Evolutionary conservation across 2,113 vertebrate genomes (phyloP).

Genomic region (Zeus faber): DNA sequence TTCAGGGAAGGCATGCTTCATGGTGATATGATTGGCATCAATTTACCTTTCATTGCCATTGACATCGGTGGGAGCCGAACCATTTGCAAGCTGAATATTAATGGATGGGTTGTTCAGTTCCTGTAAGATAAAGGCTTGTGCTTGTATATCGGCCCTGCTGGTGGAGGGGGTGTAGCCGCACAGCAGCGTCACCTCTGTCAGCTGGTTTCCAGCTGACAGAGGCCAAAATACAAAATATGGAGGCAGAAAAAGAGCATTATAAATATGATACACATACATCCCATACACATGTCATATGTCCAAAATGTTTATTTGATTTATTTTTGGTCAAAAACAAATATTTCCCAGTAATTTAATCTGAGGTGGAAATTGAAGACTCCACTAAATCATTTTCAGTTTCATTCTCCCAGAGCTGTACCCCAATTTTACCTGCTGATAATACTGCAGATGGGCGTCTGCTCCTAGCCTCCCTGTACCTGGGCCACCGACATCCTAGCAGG

Average conservation of each 20-base stretch:
- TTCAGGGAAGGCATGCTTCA: too few species aligned
- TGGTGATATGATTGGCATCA: too few species aligned
- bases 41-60: constrained; percentile 59
- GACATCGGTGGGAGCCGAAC: constrained; percentile 43
- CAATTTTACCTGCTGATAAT: constrained; percentile 47
- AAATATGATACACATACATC: background rate
- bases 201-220: constrained; percentile 42
- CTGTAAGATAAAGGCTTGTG: constrained; percentile 54
- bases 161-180: constrained; percentile 43
- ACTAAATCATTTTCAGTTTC: too few species aligned
- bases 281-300: too few species aligned
- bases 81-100: constrained; percentile 40
- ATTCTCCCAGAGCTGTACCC: too few species aligned
- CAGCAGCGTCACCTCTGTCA: constrained; percentile 59
- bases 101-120: constrained; percentile 43
- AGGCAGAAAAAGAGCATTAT: background rate
- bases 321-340: too few species aligned
- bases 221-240: constrained; percentile 7
- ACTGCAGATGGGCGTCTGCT: constrained; percentile 31
- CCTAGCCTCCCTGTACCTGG: constrained; percentile 33
- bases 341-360: too few species aligned
- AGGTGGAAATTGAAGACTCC: too few species aligned
- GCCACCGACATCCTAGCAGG: constrained; percentile 71
- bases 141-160: constrained; percentile 45
- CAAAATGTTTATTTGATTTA: too few species aligned